Conservation (phyloP, 2,888 invertebrate species). For the Macaria liturata region DNA sequence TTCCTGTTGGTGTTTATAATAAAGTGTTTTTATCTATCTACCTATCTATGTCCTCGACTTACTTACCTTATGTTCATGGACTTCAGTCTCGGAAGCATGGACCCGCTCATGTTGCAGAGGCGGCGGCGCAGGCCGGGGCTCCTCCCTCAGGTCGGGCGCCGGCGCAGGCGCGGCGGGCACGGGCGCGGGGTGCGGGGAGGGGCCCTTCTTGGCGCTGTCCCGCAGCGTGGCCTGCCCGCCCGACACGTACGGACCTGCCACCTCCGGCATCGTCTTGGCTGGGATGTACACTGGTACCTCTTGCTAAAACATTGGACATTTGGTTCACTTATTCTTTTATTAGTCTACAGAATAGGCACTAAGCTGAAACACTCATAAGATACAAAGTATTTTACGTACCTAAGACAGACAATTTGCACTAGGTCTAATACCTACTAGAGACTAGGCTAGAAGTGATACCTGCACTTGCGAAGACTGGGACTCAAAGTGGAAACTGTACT, state of each 20-base stretch:
- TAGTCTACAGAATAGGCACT: too few relatives aligned
- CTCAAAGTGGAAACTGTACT: too few relatives aligned
- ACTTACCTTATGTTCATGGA: constrained; percentile 12
- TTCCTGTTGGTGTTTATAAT: too few relatives aligned
- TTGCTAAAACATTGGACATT: constrained; percentile 33
- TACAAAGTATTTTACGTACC: too few relatives aligned
- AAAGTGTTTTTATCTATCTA: too few relatives aligned
- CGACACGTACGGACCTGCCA: constrained; percentile 57
- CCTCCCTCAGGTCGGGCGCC: constrained; percentile 20
- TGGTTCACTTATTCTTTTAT: too few relatives aligned
- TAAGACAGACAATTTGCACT: too few relatives aligned
- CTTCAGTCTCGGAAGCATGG: constrained; percentile 15
- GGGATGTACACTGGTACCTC: constrained; percentile 59
- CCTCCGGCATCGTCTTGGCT: constrained; percentile 68
- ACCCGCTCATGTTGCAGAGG: background rate
- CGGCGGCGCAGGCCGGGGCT: constrained; percentile 19
- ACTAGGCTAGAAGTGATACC: too few relatives aligned
- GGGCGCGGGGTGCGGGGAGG: constrained; percentile 36
- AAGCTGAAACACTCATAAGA: too few relatives aligned
- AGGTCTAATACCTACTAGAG: too few relatives aligned
- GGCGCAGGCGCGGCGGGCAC: constrained; percentile 31
- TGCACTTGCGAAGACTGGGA: too few relatives aligned
- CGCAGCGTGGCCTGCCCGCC: constrained; percentile 60
- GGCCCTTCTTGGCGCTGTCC: constrained; percentile 70
- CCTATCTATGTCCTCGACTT: background rate